Percentiles rank a stretch among this genome's conserved stretches.
phyloP scores from a whole-genome alignment of 2,888 invertebrate genomes.

The Oscheius sp. region DNA sequence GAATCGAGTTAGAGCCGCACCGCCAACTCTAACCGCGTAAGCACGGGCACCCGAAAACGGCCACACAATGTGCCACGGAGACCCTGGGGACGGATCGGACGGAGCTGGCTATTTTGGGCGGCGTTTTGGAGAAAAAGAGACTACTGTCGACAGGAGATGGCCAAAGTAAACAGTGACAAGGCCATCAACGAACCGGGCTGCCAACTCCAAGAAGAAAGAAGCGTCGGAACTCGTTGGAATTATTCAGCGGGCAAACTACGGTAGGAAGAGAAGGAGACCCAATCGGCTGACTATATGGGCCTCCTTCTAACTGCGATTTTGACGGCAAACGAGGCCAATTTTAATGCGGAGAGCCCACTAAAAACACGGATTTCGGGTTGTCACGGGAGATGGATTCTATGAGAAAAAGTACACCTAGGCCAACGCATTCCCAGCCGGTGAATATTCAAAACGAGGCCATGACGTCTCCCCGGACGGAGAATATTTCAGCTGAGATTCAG shows the following conservation, averaged over 20 bases:
- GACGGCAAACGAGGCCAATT: constrained; percentile 24
- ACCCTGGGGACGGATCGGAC: constrained; percentile 4
- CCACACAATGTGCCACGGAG: background rate
- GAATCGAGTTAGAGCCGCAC: constrained; percentile 39
- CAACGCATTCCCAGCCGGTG: constrained; percentile 26
- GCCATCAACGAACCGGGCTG: background rate
- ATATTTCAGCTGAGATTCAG: background rate
- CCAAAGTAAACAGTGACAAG: constrained; percentile 12
- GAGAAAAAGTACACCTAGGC: background rate
- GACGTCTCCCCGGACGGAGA: background rate
- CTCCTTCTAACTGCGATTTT: background rate
- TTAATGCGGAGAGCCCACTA: constrained; percentile 8
- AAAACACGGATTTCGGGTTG: constrained; percentile 28
- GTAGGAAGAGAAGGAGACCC: background rate
- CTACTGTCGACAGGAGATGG: constrained; percentile 10
- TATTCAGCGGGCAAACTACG: background rate
- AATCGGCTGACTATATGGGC: background rate
- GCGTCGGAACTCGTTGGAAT: background rate
- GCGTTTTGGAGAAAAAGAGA: background rate
- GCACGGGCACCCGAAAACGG: constrained; percentile 19
- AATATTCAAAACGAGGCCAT: constrained; percentile 21
- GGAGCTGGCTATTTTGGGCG: background rate
- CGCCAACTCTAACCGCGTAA: constrained; percentile 35
- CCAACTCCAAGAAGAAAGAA: background rate
- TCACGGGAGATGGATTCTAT: constrained; percentile 19